phyloP scores from a whole-genome alignment of 1,140 invertebrate species.

The Pogonomyrmex californicus region DNA sequence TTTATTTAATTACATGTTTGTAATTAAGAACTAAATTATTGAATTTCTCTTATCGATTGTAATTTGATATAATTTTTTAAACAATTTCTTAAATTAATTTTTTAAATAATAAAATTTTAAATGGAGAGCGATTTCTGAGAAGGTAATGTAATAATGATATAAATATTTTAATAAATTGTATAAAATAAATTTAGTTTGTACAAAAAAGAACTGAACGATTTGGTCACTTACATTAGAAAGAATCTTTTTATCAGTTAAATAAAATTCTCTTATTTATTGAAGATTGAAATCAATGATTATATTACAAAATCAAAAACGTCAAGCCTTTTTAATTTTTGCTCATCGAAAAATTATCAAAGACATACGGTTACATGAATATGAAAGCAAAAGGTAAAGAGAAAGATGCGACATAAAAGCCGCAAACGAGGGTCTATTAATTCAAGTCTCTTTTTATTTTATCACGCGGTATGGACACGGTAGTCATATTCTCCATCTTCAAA shows the following conservation, averaged over 20 bases:
- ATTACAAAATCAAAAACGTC: background rate
- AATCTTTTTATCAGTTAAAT: background rate
- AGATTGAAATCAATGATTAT: background rate
- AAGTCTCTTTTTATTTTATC: constrained; percentile 39
- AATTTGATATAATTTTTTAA: background rate
- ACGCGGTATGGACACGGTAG: constrained; percentile 9
- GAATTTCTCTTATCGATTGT: background rate
- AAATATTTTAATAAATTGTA: background rate
- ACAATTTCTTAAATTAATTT: background rate
- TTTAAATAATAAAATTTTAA: too few relatives aligned
- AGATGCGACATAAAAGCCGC: background rate
- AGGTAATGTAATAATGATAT: background rate
- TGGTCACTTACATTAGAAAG: background rate
- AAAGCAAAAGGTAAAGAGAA: constrained; percentile 5
- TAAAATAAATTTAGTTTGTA: background rate
- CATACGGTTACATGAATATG: background rate
- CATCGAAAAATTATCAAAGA: background rate
- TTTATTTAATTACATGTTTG: background rate
- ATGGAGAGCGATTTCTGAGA: too few relatives aligned
- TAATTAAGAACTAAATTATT: background rate
- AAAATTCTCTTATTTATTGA: background rate
- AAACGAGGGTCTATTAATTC: constrained; percentile 35
- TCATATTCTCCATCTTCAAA: constrained; percentile 37
- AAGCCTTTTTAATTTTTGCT: background rate
- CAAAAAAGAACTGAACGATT: background rate